These are phyloP conservation scores for Eidolon dupreanum DNA, from an alignment of 2,797 vertebrate genomes.

Conservation along the genomic window DNA sequence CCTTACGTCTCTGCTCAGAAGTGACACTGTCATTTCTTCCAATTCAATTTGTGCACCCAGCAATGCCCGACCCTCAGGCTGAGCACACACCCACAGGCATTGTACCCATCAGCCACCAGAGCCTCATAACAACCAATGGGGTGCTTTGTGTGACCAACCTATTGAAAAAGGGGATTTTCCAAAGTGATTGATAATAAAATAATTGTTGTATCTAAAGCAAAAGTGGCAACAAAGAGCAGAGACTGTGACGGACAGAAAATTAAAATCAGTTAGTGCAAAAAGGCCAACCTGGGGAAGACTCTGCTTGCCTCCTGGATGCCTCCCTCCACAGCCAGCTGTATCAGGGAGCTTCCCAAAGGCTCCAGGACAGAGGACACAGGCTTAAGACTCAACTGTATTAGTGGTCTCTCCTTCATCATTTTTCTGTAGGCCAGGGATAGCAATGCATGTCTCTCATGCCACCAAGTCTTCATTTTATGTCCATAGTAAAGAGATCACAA, in stretches of 20 bases:
- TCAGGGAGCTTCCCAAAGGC: background rate
- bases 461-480: background rate
- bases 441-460: background rate
- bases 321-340: background rate
- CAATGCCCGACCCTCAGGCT: background rate
- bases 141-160: background rate
- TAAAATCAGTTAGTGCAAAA: background rate
- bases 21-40: background rate
- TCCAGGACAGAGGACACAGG: background rate
- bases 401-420: background rate
- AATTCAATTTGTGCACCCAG: background rate
- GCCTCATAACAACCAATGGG: background rate
- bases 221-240: background rate
- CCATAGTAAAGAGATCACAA: background rate
- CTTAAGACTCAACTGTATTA: background rate
- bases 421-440: background rate
- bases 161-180: background rate
- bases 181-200: background rate
- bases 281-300: background rate
- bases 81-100: background rate
- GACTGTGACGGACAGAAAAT: background rate
- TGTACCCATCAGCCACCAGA: background rate
- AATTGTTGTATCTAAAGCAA: background rate
- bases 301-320: background rate
- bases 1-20: background rate